These are phyloP conservation scores for Cossypha niveicapilla DNA, from an alignment of 2,797 vertebrate genomes.

Conservation along the genomic window DNA sequence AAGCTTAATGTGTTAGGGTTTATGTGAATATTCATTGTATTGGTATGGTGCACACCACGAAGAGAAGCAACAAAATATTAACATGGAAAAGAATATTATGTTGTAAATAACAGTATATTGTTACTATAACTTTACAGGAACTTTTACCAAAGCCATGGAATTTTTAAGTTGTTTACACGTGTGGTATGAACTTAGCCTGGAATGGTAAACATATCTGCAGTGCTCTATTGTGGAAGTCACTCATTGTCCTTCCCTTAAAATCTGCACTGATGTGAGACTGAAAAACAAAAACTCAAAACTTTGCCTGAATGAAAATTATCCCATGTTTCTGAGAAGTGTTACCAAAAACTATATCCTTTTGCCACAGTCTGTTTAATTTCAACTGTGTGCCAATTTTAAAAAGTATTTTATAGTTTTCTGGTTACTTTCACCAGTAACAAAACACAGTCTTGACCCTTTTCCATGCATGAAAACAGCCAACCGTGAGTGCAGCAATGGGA, in stretches of 20 bases:
- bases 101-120: not conserved
- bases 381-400: constrained; percentile 45
- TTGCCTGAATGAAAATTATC: constrained; percentile 31
- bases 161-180: not conserved
- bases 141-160: not conserved
- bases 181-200: not conserved
- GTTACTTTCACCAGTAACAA: constrained; percentile 69
- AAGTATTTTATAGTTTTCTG: constrained; percentile 59
- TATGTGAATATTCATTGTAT: not conserved
- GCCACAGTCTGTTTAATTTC: constrained; percentile 63
- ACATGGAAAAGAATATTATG: not conserved
- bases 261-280: not conserved
- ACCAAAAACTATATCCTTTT: constrained; percentile 45
- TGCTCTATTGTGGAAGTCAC: not conserved
- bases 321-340: constrained; percentile 8
- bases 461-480: constrained; percentile 69
- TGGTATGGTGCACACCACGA: not conserved
- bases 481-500: constrained; percentile 69
- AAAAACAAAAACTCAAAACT: not conserved
- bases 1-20: not conserved
- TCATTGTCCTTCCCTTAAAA: constrained; percentile 12
- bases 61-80: not conserved
- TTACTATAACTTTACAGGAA: not conserved
- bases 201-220: constrained; percentile 22
- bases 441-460: constrained; percentile 73